Conservation (phyloP, 2,797 vertebrate genomes). For the Gymnoscopelus braueri region DNA sequence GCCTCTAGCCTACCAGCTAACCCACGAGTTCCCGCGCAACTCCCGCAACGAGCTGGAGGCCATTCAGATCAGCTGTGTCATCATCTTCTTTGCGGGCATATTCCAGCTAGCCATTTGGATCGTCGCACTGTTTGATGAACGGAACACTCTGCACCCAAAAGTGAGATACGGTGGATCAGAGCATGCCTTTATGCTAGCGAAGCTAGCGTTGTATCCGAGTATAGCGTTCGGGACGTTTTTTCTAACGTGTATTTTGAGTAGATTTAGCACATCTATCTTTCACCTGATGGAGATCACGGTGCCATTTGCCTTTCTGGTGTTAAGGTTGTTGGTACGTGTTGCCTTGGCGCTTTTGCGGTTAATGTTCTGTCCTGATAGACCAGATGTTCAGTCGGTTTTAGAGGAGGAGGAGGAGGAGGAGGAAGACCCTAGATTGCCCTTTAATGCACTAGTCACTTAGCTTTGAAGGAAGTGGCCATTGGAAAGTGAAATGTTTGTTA, state of each 20-base stretch:
- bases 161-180: constrained; percentile 88
- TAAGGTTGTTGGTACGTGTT: constrained; percentile 86
- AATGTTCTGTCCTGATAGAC: constrained; percentile 70
- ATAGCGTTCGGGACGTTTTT: constrained; percentile 88
- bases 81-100: constrained; percentile 91
- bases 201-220: constrained; percentile 90
- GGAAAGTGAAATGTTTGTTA: not conserved
- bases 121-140: constrained; percentile 82
- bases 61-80: constrained; percentile 92
- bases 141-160: constrained; percentile 83
- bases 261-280: constrained; percentile 89
- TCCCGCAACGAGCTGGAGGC: constrained; percentile 91
- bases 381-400: constrained; percentile 31
- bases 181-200: constrained; percentile 92
- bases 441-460: constrained; percentile 71
- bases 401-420: constrained; percentile 66
- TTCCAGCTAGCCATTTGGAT: constrained; percentile 94
- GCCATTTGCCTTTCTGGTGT: constrained; percentile 88
- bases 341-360: constrained; percentile 70
- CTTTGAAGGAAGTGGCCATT: not conserved
- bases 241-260: constrained; percentile 86
- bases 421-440: constrained; percentile 48
- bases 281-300: constrained; percentile 91
- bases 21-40: constrained; percentile 86
- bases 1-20: constrained; percentile 92